A percentile compares a stretch with the other conserved stretches of the same genome.
phyloP scores from a whole-genome alignment of 1,140 invertebrate species.

The Magallana angulata region DNA sequence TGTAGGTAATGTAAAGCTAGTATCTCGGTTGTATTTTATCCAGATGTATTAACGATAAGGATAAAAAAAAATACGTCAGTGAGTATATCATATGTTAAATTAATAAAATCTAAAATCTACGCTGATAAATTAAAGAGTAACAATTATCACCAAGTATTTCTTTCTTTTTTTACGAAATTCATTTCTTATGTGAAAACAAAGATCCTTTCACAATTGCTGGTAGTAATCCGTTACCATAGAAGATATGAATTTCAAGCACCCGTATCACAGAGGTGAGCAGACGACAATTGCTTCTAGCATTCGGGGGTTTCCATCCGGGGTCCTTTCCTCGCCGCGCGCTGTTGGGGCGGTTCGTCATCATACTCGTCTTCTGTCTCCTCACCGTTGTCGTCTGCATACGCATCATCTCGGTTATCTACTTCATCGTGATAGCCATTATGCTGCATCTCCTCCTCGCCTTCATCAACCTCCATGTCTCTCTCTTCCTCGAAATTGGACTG shows the following conservation, averaged over 20 bases:
- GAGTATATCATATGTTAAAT: not conserved
- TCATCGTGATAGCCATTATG: constrained; percentile 23
- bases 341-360: not conserved
- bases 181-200: too few species aligned
- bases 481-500: constrained; percentile 35
- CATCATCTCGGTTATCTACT: not conserved
- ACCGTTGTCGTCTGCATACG: not conserved
- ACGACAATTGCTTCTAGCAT: not conserved
- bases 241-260: not conserved
- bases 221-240: too few species aligned
- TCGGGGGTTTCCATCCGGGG: constrained; percentile 42
- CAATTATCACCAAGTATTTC: not conserved
- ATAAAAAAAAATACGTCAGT: not conserved
- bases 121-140: not conserved
- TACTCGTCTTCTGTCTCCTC: constrained; percentile 13
- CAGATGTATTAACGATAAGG: not conserved
- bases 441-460: constrained; percentile 4
- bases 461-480: constrained; percentile 27
- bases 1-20: too few species aligned
- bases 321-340: constrained; percentile 13
- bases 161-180: not conserved
- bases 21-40: too few species aligned
- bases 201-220: too few species aligned
- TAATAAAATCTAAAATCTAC: not conserved
- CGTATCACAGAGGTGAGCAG: not conserved